A percentile compares a stretch with the other conserved stretches of the same genome.
These are phyloP conservation scores for Lasioglossum pauxillum DNA, from an alignment of 2,888 invertebrate species.

Conservation along the genomic window DNA sequence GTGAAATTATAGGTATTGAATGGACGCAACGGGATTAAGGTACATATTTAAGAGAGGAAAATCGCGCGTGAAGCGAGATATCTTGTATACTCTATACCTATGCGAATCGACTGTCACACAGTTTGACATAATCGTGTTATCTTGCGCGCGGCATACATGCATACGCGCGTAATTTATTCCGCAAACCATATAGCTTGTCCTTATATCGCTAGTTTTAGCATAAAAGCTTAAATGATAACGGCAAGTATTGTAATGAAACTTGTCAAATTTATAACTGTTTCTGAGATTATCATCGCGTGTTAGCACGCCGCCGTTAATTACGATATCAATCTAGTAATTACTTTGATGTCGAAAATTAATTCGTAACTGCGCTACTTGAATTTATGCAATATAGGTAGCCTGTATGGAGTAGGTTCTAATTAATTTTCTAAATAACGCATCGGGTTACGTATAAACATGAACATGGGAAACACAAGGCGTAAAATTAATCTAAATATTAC, in stretches of 20 bases:
- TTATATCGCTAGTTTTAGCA: slow-evolving; percentile 33
- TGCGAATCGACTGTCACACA: slow-evolving; percentile 17
- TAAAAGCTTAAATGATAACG: slow-evolving; percentile 27
- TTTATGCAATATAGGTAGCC: not conserved
- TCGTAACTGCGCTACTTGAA: not conserved
- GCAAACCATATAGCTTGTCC: slow-evolving; percentile 7
- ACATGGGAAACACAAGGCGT: not conserved
- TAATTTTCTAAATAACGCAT: not conserved
- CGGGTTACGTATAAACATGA: not conserved
- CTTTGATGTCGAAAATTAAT: not conserved
- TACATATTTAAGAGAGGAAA: not conserved
- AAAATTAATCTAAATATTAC: not conserved
- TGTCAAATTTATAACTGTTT: not conserved
- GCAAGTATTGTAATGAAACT: slow-evolving; percentile 42
- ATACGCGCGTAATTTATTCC: slow-evolving; percentile 40
- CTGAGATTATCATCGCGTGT: not conserved
- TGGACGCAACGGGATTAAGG: not conserved
- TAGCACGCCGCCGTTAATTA: slow-evolving; percentile 8
- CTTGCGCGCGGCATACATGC: slow-evolving; percentile 30
- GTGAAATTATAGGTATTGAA: not conserved
- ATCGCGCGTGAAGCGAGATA: not conserved
- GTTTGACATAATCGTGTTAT: slow-evolving; percentile 50
- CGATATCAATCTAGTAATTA: slow-evolving; percentile 7
- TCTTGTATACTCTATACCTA: not conserved
- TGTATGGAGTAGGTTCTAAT: not conserved